These are phyloP conservation scores for Glomeris marginata DNA, from an alignment of 2,888 invertebrate species.

Conservation along the genomic window DNA sequence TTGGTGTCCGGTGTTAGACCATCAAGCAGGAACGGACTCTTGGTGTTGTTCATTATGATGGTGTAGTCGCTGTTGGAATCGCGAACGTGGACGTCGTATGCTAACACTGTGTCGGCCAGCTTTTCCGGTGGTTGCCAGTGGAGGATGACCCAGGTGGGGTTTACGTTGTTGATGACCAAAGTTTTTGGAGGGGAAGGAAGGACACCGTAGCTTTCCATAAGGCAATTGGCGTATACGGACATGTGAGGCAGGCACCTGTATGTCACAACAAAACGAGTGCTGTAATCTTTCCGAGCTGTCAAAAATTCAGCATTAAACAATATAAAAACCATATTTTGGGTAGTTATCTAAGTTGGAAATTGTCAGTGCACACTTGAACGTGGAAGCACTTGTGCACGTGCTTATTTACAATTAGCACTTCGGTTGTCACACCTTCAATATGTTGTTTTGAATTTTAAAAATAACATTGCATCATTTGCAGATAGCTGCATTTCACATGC, in stretches of 20 bases:
- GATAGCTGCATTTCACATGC: too few species aligned
- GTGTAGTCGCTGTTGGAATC: constrained; percentile 28
- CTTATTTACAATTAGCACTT: too few species aligned
- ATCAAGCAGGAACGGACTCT: constrained; percentile 57
- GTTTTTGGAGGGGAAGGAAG: constrained; percentile 55
- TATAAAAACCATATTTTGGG: too few species aligned
- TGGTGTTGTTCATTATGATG: constrained; percentile 29
- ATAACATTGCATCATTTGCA: too few species aligned
- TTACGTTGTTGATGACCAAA: constrained; percentile 50
- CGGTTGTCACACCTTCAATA: too few species aligned
- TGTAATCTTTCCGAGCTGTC: too few species aligned
- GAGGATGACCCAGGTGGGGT: constrained; percentile 57
- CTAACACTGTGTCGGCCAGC: constrained; percentile 52
- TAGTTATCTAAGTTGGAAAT: too few species aligned
- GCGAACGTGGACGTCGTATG: constrained; percentile 46
- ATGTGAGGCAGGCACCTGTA: constrained; percentile 61
- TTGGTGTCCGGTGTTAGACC: constrained; percentile 54
- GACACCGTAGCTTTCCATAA: constrained; percentile 70
- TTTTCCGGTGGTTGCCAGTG: constrained; percentile 58
- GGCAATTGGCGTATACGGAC: constrained; percentile 62
- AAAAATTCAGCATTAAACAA: too few species aligned
- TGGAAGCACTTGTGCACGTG: too few species aligned
- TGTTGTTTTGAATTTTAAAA: too few species aligned
- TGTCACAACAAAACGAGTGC: neutral
- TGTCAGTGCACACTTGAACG: too few species aligned